phyloP scores from a whole-genome alignment of 2,888 invertebrate genomes.

The Brachyptera putata region DNA sequence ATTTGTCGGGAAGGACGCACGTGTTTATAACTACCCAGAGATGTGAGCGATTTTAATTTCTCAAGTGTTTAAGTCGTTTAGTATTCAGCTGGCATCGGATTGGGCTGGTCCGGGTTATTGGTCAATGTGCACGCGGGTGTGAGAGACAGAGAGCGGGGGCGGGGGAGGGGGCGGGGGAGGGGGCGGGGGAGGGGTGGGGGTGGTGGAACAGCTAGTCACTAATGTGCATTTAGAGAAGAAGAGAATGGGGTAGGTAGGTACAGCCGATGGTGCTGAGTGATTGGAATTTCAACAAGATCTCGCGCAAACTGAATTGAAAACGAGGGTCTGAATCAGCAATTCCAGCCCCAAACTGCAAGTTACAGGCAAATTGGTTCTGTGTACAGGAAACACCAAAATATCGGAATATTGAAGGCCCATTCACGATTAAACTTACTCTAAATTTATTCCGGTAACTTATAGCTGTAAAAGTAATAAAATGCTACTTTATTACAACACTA shows the following conservation, averaged over 20 bases:
- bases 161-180: not conserved
- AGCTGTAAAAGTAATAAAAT: too few species aligned
- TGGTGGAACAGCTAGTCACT: not conserved
- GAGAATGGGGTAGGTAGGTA: not conserved
- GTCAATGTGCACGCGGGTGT: not conserved
- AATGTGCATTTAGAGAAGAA: slow-evolving; percentile 12
- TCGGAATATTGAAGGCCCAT: too few species aligned
- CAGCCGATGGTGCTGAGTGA: slow-evolving; percentile 10
- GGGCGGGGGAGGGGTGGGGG: not conserved
- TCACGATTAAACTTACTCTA: too few species aligned
- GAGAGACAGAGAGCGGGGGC: not conserved
- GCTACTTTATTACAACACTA: too few species aligned
- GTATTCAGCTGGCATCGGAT: not conserved
- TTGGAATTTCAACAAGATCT: slow-evolving; percentile 18
- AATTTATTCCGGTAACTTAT: too few species aligned
- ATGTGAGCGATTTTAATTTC: not conserved
- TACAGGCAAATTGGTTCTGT: slow-evolving; percentile 5
- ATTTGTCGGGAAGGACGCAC: not conserved
- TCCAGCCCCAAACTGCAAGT: slow-evolving; percentile 1
- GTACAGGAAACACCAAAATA: slow-evolving; percentile 9
- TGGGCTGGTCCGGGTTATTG: slow-evolving; percentile 2
- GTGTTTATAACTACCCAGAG: not conserved
- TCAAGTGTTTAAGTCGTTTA: not conserved
- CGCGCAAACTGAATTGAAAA: not conserved
- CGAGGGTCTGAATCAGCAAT: slow-evolving; percentile 19